Percentiles rank a stretch among this genome's conserved stretches.
These are phyloP conservation scores for Gastrophryne carolinensis DNA, from an alignment of 2,797 vertebrate species.

Conservation along the genomic window DNA sequence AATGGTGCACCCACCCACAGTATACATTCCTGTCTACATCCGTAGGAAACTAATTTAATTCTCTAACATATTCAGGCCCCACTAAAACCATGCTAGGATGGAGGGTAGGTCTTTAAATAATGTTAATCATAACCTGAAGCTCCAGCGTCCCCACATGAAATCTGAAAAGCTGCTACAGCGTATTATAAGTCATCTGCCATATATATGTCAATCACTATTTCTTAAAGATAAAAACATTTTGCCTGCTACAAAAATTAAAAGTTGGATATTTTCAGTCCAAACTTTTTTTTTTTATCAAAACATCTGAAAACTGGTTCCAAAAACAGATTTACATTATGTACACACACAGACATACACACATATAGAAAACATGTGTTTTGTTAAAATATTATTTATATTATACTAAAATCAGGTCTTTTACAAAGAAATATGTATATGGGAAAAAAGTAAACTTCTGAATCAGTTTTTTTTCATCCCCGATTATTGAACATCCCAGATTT, in stretches of 20 bases:
- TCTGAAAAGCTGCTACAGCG: neutral
- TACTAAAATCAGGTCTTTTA: constrained; percentile 23
- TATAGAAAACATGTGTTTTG: neutral
- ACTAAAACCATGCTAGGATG: no score
- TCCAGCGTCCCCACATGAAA: neutral
- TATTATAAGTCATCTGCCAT: neutral
- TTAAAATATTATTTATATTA: constrained; percentile 3
- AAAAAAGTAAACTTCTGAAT: neutral
- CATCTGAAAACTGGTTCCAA: neutral
- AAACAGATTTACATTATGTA: constrained; percentile 9
- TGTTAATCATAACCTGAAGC: neutral
- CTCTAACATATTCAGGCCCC: no score
- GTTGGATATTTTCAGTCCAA: neutral
- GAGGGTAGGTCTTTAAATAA: no score
- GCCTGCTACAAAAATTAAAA: neutral
- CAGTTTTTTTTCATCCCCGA: constrained; percentile 3
- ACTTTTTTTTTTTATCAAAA: neutral
- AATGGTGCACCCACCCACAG: no score
- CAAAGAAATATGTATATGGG: constrained; percentile 30
- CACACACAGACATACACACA: constrained; percentile 12
- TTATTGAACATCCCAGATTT: constrained; percentile 98
- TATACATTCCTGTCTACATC: no score
- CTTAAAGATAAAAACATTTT: neutral
- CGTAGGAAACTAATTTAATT: no score
- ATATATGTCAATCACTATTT: neutral